phyloP scores from a whole-genome alignment of 2,113 vertebrate genomes.

The Noturus placidus region DNA sequence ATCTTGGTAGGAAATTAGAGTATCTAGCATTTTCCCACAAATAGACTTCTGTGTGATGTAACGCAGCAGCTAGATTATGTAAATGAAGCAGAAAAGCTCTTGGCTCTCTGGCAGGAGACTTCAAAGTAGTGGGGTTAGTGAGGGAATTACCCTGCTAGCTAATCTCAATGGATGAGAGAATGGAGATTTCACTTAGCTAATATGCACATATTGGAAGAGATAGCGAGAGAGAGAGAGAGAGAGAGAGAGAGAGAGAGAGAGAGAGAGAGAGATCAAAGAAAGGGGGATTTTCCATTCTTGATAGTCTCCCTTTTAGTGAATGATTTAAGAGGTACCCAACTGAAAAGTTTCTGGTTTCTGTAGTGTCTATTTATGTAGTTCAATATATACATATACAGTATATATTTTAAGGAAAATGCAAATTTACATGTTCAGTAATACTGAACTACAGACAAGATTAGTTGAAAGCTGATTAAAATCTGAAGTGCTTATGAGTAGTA shows the following conservation, averaged over 20 bases:
- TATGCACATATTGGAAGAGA: slow-evolving; percentile 61
- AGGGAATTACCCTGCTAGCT: slow-evolving; percentile 73
- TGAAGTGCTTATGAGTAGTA: not conserved
- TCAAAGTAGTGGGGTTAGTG: slow-evolving; percentile 71
- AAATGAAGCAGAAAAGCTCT: slow-evolving; percentile 65
- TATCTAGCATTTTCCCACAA: slow-evolving; percentile 61
- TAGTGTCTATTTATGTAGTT: not conserved
- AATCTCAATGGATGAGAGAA: slow-evolving; percentile 69
- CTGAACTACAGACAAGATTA: not conserved
- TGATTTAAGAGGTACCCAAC: slow-evolving; percentile 17
- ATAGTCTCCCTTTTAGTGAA: slow-evolving; percentile 36
- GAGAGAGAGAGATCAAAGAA: slow-evolving; percentile 26
- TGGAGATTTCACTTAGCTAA: slow-evolving; percentile 66
- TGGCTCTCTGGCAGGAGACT: slow-evolving; percentile 67
- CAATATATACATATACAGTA: not conserved
- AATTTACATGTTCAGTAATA: not conserved
- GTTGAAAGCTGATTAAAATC: not conserved
- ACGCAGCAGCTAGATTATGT: slow-evolving; percentile 71
- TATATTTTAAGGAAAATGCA: not conserved
- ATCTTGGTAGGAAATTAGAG: slow-evolving; percentile 61
- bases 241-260: slow-evolving; percentile 17
- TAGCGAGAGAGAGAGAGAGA: slow-evolving; percentile 27
- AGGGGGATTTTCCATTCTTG: slow-evolving; percentile 20
- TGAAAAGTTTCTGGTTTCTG: not conserved
- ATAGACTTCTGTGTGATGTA: slow-evolving; percentile 61